Conservation (phyloP, 2,113 vertebrate species). For the Otis tarda region DNA sequence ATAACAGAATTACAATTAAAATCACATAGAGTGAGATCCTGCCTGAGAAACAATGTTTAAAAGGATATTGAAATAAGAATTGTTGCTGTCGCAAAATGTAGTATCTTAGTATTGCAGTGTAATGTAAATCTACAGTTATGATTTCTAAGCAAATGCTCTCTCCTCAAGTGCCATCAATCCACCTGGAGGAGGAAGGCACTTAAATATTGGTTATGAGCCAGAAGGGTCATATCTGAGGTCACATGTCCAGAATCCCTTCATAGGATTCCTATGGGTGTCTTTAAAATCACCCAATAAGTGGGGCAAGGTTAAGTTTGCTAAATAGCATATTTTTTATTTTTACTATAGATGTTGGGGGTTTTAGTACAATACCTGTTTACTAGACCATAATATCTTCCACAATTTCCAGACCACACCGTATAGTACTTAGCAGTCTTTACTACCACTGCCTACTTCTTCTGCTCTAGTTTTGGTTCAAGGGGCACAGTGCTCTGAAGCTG, state of each 20-base stretch:
- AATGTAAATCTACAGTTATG: background rate
- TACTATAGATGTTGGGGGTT: background rate
- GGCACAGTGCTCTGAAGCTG: background rate
- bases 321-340: background rate
- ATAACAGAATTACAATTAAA: background rate
- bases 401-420: background rate
- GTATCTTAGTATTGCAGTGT: background rate
- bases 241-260: background rate
- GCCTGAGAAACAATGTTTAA: background rate
- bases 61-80: background rate
- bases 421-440: background rate
- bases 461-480: background rate
- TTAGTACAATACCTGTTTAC: background rate
- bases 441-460: background rate
- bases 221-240: background rate
- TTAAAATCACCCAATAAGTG: background rate
- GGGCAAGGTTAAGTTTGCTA: background rate
- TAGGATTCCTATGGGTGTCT: background rate
- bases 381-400: background rate
- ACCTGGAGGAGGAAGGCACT: background rate
- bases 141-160: background rate
- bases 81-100: background rate
- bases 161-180: background rate
- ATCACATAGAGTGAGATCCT: background rate
- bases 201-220: background rate